Evolutionary conservation across 2,888 invertebrate species (phyloP).

Genomic region (Macroteleia sp.): DNA sequence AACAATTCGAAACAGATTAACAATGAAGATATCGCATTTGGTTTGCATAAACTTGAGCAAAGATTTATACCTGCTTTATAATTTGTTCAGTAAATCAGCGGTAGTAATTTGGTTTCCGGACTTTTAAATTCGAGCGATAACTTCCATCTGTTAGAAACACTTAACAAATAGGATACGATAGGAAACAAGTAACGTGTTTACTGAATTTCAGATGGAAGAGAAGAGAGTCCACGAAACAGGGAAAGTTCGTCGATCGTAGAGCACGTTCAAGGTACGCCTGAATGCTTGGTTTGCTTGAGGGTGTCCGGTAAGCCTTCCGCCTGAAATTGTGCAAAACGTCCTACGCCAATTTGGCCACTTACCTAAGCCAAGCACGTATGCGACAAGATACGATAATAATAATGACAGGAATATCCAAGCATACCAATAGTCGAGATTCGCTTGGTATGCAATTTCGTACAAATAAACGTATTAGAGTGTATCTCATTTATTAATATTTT

Average conservation of each 20-base stretch:
- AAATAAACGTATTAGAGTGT: slow-evolving; percentile 18
- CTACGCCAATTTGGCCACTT: slow-evolving; percentile 39
- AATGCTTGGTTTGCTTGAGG: slow-evolving; percentile 22
- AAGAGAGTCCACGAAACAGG: neutral
- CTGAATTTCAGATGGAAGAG: neutral
- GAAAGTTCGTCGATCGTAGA: slow-evolving; percentile 12
- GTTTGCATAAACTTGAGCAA: no score
- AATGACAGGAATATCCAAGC: slow-evolving; percentile 29
- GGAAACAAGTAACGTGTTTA: slow-evolving; percentile 25
- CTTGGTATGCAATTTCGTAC: slow-evolving; percentile 15
- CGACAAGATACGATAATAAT: slow-evolving; percentile 54
- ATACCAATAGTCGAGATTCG: slow-evolving; percentile 39
- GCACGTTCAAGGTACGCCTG: slow-evolving; percentile 38
- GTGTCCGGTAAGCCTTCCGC: slow-evolving; percentile 37
- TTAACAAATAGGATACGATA: slow-evolving; percentile 10
- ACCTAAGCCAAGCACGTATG: slow-evolving; percentile 45
- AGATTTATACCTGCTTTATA: no score
- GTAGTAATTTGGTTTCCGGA: slow-evolving; percentile 6
- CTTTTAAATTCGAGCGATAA: slow-evolving; percentile 14
- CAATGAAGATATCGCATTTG: no score
- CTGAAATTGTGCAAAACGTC: slow-evolving; percentile 38
- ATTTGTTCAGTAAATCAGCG: no score
- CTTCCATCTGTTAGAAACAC: slow-evolving; percentile 20
- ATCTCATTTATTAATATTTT: neutral
- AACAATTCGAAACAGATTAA: no score